phyloP scores from a whole-genome alignment of 2,797 vertebrate species.

The Glyptemys insculpta region DNA sequence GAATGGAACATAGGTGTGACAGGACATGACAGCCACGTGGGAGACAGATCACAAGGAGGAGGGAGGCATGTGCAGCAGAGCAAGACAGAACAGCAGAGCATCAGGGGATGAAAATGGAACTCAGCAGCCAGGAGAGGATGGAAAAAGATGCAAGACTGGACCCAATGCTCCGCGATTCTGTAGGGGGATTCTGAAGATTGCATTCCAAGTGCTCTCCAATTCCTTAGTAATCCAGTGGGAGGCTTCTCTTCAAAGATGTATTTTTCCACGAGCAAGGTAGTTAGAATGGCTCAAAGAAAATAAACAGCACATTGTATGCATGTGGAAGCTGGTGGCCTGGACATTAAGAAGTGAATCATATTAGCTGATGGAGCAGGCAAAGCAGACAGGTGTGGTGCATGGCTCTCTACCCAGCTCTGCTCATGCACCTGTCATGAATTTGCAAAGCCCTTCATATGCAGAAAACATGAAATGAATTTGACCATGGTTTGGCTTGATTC shows the following conservation, averaged over 20 bases:
- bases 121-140: conserved; percentile 28
- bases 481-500: too few relatives aligned
- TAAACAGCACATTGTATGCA: neutral
- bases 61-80: neutral
- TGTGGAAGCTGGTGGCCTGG: neutral
- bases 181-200: neutral
- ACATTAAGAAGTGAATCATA: neutral
- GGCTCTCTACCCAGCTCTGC: neutral
- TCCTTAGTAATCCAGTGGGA: neutral
- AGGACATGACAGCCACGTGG: neutral
- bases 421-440: accelerated
- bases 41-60: conserved; percentile 21
- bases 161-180: neutral
- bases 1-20: neutral
- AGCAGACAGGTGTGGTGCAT: neutral
- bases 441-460: neutral
- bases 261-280: neutral
- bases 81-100: neutral
- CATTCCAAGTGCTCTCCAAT: neutral
- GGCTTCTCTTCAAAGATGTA: neutral
- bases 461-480: neutral
- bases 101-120: neutral
- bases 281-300: neutral
- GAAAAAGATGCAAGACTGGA: conserved; percentile 23
- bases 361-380: neutral